Base-by-base conservation (phyloP, 2,113 vertebrate species). In the Menidia beryllina region DNA sequence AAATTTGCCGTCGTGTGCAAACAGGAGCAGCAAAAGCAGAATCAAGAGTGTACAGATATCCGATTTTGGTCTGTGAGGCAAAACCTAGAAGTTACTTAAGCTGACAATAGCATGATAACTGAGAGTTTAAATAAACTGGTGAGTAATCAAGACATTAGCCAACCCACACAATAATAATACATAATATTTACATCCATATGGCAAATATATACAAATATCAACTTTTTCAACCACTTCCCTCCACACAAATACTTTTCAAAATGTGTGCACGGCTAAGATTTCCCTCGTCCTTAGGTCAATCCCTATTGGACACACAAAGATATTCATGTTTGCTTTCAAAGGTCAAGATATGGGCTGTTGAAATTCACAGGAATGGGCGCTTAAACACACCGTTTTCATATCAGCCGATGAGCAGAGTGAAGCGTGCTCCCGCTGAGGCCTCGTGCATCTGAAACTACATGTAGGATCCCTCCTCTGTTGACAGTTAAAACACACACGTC, bases 241-340 rank as follows among this genome's bases (percentile, higher is more conserved):
- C 39, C 2, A 17, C 25, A 15, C 53, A 56, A 52, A 43, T n/a
- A 4, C 52, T 39, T n/a, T 55, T 49, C 20, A 53, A 38, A 20
- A 17, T 60, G 11, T 72, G 21, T 56, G 7, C n/a, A 38, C 30
- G 65, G 34, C 24, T 19, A 0, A 7, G 5, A 17, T 19, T 34
- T 0, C 0, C 21, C 17, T 13, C 12, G 5, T 45, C 51, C 20
- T 13, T 36, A 56, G 71, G 72, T 24, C 39, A 24, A 19, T 49
- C 9, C 19, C 51, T 49, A 62, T 52, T 58, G 69, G 21, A 60
- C 65, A 25, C 7, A 51, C 30, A 52, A 30, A 52, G 49, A 77
- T 51, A 72, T 21, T 20, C 20, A 67, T 72, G 48, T 82, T 74
- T 84, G 41, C 26, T 68, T 79, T 72, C 81, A 78, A 78, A 82